phyloP scores from a whole-genome alignment of 2,797 vertebrate species.

The Cheirogaleus major region DNA sequence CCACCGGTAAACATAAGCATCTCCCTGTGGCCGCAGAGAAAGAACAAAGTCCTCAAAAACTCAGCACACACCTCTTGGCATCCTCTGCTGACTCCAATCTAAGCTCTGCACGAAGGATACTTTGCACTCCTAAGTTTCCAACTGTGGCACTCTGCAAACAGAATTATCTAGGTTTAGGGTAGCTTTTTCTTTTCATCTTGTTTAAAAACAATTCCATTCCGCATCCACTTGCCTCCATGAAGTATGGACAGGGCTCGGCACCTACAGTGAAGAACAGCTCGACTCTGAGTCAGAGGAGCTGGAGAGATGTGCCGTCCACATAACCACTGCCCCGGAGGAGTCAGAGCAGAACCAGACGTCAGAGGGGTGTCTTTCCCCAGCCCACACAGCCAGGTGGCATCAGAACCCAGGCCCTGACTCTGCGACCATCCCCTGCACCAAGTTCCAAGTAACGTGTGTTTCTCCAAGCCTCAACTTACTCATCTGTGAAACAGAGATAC shows the following conservation, averaged over 20 bases:
- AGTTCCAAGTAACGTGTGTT: not conserved
- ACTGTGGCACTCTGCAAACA: not conserved
- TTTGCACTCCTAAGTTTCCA: not conserved
- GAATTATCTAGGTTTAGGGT: not conserved
- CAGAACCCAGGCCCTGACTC: not conserved
- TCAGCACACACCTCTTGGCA: not conserved
- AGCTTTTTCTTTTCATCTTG: not conserved
- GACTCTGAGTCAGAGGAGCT: not conserved
- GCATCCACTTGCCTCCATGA: accelerated
- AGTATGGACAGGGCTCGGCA: too few relatives aligned
- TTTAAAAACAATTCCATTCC: not conserved
- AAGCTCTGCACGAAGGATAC: not conserved
- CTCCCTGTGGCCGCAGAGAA: not conserved
- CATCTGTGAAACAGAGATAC: not conserved
- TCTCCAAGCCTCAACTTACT: not conserved
- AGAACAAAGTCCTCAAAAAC: not conserved
- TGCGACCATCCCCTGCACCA: accelerated
- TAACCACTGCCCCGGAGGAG: not conserved
- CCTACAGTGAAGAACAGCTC: not conserved
- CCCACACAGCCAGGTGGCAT: accelerated
- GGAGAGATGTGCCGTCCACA: accelerated
- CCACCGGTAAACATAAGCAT: not conserved
- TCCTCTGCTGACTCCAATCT: not conserved
- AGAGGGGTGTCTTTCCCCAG: not conserved
- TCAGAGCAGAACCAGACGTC: not conserved